phyloP scores from a whole-genome alignment of 2,888 invertebrate species.

The Drosophila anomelani region DNA sequence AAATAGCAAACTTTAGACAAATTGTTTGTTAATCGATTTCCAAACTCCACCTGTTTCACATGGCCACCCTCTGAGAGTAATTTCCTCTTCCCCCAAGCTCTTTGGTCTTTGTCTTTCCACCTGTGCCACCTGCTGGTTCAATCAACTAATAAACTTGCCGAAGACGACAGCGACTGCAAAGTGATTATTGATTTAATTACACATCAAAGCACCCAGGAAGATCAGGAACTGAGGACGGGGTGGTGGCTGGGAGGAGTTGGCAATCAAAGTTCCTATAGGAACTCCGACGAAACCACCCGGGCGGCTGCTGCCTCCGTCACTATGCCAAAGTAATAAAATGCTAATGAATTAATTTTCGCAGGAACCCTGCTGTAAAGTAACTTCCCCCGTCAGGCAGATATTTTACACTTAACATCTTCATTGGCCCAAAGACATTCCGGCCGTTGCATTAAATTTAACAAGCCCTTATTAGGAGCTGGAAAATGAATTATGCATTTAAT shows the following conservation, averaged over 20 bases:
- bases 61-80: constrained; percentile 3
- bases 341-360: constrained; percentile 76
- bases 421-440: constrained; percentile 38
- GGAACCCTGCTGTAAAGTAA: constrained; percentile 62
- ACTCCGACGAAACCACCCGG: constrained; percentile 23
- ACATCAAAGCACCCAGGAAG: constrained; percentile 68
- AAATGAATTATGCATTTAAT: constrained; percentile 58
- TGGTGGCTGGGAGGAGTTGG: neutral
- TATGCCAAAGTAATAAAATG: constrained; percentile 70
- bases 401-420: constrained; percentile 35
- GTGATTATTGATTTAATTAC: constrained; percentile 79
- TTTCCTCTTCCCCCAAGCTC: neutral
- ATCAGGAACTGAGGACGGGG: neutral
- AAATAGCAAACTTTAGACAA: neutral
- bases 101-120: constrained; percentile 6
- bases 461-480: constrained; percentile 53
- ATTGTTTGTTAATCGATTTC: constrained; percentile 7
- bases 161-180: constrained; percentile 40
- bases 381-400: constrained; percentile 1
- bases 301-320: constrained; percentile 36
- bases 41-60: neutral
- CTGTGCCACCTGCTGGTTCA: constrained; percentile 44
- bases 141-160: constrained; percentile 56
- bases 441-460: constrained; percentile 60
- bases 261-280: constrained; percentile 13